Conservation (phyloP, 2,888 invertebrate species). For the Amaurobius ferox region DNA sequence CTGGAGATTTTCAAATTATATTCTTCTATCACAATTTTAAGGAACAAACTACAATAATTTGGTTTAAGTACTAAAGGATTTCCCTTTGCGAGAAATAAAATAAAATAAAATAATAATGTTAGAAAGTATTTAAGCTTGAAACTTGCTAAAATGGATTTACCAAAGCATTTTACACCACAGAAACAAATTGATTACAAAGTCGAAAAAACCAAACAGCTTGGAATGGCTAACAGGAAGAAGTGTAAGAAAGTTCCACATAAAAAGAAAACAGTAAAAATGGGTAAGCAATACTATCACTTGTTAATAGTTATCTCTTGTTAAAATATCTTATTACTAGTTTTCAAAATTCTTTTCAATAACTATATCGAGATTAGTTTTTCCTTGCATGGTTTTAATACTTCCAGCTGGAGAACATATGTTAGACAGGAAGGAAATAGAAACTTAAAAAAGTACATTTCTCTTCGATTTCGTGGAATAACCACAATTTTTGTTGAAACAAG, state of each 20-base stretch:
- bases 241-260: neutral
- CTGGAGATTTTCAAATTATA: no score
- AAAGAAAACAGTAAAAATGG: no score
- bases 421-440: constrained; percentile 22
- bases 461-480: no score
- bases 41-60: no score
- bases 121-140: constrained; percentile 22
- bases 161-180: constrained; percentile 34
- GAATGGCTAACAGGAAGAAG: neutral
- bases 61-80: constrained; percentile 27
- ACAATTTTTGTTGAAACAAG: no score
- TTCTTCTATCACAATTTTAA: no score
- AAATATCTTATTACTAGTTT: constrained; percentile 57
- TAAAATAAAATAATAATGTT: neutral
- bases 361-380: neutral
- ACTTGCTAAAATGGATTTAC: constrained; percentile 37
- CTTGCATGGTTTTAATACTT: neutral
- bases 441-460: constrained; percentile 26
- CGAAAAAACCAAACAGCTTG: neutral
- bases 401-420: neutral
- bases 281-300: no score
- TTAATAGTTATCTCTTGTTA: neutral
- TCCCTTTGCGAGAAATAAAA: neutral
- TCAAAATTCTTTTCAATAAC: constrained; percentile 68
- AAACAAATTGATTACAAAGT: constrained; percentile 28